Conservation (phyloP, 2,113 vertebrate genomes). For the Cyanoliseus patagonus region DNA sequence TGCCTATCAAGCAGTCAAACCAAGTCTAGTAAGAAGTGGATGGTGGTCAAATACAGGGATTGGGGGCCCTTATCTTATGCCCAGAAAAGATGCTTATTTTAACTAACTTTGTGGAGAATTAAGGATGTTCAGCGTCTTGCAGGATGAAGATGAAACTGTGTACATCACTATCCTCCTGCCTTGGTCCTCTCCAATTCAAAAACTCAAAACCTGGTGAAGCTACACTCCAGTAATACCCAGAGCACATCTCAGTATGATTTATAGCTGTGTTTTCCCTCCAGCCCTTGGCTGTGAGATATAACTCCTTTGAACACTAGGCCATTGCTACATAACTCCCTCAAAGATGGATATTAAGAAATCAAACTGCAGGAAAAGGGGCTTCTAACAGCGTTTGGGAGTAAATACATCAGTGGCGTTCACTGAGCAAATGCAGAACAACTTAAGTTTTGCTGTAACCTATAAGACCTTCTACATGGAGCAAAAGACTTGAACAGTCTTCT, state of each 20-base stretch:
- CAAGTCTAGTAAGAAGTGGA: background rate
- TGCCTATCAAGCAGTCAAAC: background rate
- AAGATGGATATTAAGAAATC: conserved; percentile 9
- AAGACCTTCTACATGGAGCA: background rate
- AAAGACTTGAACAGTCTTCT: conserved; percentile 10
- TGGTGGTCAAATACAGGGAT: background rate
- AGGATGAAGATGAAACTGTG: background rate
- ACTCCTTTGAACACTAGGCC: background rate
- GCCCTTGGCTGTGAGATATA: conserved; percentile 15
- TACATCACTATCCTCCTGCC: background rate
- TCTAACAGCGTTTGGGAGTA: background rate
- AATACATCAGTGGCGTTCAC: conserved; percentile 8
- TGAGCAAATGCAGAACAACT: background rate
- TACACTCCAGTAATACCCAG: background rate
- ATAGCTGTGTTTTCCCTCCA: background rate
- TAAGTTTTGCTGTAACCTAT: background rate
- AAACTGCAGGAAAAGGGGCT: background rate
- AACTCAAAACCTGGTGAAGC: background rate
- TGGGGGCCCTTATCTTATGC: background rate
- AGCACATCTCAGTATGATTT: background rate
- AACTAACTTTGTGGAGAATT: background rate
- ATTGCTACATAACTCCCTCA: background rate
- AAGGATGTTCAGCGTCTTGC: background rate
- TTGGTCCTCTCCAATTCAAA: background rate
- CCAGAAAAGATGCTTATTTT: background rate